These are phyloP conservation scores for Empis stercorea DNA, from an alignment of 2,888 invertebrate genomes.

Conservation along the genomic window DNA sequence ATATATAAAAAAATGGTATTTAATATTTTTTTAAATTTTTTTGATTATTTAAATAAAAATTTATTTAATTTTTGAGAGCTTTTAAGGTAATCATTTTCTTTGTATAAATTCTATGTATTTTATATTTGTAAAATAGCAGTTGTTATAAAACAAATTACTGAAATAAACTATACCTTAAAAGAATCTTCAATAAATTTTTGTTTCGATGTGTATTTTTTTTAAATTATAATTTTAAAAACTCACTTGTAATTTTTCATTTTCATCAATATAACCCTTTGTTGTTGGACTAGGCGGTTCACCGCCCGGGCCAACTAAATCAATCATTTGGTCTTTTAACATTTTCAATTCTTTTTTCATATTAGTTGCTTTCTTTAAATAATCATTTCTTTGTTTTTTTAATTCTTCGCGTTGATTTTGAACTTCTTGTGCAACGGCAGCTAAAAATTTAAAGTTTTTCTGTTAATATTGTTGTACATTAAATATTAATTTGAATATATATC, in stretches of 20 bases:
- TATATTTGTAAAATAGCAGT: too few species aligned
- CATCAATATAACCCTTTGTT: constrained; percentile 63
- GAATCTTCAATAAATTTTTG: background rate
- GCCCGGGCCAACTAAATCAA: constrained; percentile 47
- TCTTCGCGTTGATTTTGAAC: constrained; percentile 71
- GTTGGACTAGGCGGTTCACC: constrained; percentile 54
- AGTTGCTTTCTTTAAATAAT: constrained; percentile 62
- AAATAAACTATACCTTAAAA: background rate
- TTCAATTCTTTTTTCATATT: constrained; percentile 66
- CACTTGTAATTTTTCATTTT: constrained; percentile 78
- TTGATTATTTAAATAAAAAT: background rate
- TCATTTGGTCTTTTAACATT: constrained; percentile 63
- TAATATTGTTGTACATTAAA: too few species aligned
- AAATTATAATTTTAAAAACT: constrained; percentile 18
- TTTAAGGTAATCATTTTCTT: constrained; percentile 4
- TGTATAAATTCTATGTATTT: constrained; percentile 13
- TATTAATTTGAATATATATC: background rate
- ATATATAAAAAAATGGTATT: background rate
- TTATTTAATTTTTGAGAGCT: background rate
- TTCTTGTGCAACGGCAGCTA: constrained; percentile 63
- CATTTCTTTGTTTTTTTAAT: constrained; percentile 64
- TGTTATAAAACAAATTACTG: background rate
- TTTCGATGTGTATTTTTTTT: too few species aligned
- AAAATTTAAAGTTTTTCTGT: constrained; percentile 4
- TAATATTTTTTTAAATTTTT: background rate